These are phyloP conservation scores for Oreocharis arfaki DNA, from an alignment of 2,113 vertebrate species.

Conservation along the genomic window DNA sequence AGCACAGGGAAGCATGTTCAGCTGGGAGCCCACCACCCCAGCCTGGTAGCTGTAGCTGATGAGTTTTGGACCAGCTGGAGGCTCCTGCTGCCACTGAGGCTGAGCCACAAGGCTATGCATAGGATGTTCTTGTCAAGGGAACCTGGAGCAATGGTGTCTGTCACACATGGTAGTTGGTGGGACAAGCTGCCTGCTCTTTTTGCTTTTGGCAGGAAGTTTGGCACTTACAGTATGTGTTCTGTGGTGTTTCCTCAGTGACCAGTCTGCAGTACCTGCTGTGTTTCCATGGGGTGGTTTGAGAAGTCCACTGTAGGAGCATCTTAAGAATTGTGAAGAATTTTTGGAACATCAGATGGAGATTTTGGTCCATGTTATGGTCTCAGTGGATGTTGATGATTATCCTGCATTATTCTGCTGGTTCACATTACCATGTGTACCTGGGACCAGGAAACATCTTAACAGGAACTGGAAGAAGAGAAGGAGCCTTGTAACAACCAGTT, in stretches of 20 bases:
- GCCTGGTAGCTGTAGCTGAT: not conserved
- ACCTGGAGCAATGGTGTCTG: not conserved
- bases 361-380: not conserved
- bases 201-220: not conserved
- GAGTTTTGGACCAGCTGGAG: not conserved
- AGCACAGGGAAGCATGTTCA: not conserved
- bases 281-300: not conserved
- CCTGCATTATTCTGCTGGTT: not conserved
- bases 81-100: not conserved
- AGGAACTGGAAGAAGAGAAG: not conserved
- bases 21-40: not conserved
- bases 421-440: not conserved
- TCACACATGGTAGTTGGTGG: not conserved
- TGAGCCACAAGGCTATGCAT: not conserved
- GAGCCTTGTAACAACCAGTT: not conserved
- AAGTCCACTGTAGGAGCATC: not conserved
- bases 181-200: not conserved
- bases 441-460: not conserved
- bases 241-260: not conserved
- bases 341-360: not conserved
- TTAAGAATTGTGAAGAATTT: not conserved
- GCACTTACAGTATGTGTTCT: not conserved
- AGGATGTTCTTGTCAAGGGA: not conserved
- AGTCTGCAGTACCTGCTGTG: not conserved
- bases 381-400: not conserved